phyloP scores from a whole-genome alignment of 2,888 invertebrate species.

The Acheta domesticus region DNA sequence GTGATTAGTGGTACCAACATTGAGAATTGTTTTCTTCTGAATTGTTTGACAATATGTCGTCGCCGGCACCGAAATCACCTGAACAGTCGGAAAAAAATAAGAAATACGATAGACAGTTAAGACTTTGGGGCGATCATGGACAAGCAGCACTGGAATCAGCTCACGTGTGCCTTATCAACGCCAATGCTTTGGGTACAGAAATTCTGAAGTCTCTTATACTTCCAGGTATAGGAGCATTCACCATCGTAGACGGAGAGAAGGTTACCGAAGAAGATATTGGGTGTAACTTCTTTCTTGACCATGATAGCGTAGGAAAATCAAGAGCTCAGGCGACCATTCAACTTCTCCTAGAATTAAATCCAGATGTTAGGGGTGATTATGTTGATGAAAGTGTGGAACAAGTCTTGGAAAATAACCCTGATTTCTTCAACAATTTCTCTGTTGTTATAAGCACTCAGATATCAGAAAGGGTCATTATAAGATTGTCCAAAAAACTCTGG shows the following conservation, averaged over 20 bases:
- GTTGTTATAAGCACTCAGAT: slow-evolving; percentile 80
- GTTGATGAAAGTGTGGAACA: slow-evolving; percentile 86
- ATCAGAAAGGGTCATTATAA: slow-evolving; percentile 69
- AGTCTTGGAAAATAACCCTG: slow-evolving; percentile 78
- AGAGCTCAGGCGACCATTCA: slow-evolving; percentile 81
- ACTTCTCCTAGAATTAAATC: slow-evolving; percentile 82
- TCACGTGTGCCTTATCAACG: slow-evolving; percentile 90
- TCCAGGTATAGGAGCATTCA: slow-evolving; percentile 89
- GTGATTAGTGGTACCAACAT: too few relatives aligned
- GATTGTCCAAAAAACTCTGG: slow-evolving; percentile 78
- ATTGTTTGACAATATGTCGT: slow-evolving; percentile 54
- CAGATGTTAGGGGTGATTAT: slow-evolving; percentile 88
- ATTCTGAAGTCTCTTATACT: slow-evolving; percentile 90
- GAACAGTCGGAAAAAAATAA: slow-evolving; percentile 70
- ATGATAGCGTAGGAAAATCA: slow-evolving; percentile 74
- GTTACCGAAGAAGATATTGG: slow-evolving; percentile 90
- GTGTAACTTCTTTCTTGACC: slow-evolving; percentile 89
- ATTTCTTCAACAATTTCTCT: slow-evolving; percentile 82
- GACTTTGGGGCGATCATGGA: slow-evolving; percentile 98
- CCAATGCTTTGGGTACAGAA: slow-evolving; percentile 90
- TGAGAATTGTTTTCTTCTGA: slow-evolving; percentile 22
- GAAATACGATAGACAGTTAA: slow-evolving; percentile 79
- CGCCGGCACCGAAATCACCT: slow-evolving; percentile 68
- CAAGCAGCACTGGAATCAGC: slow-evolving; percentile 84
- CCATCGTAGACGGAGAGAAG: slow-evolving; percentile 85